These are phyloP conservation scores for Apotomis betuletana DNA, from an alignment of 2,888 invertebrate species.

Conservation along the genomic window DNA sequence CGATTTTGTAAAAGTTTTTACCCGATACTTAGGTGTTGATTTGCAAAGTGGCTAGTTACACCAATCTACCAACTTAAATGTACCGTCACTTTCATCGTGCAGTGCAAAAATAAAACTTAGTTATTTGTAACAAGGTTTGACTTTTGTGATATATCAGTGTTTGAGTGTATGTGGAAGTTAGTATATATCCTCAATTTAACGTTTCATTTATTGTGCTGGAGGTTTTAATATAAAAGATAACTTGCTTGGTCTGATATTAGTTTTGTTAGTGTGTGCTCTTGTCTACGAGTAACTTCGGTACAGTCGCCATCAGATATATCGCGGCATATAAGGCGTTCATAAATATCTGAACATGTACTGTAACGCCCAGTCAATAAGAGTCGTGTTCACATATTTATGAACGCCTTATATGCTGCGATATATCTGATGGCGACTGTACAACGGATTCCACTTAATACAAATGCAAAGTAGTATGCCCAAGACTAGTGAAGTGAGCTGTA, in stretches of 20 bases:
- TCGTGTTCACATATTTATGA: no score
- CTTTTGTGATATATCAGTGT: background rate
- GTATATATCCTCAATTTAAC: constrained; percentile 22
- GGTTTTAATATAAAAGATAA: constrained; percentile 35
- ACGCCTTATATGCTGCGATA: no score
- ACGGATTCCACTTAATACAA: no score
- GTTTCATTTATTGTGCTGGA: constrained; percentile 19
- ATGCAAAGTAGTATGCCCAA: no score
- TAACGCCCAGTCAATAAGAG: no score
- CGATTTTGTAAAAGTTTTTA: background rate
- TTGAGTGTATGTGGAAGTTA: background rate
- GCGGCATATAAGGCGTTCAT: no score
- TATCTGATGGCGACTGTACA: no score
- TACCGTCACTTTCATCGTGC: background rate
- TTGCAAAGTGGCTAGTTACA: constrained; percentile 40
- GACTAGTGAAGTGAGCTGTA: no score
- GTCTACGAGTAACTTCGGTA: no score
- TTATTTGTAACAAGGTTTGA: background rate
- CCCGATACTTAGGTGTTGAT: constrained; percentile 35
- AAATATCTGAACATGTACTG: no score
- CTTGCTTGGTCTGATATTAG: constrained; percentile 33
- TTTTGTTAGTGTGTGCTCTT: constrained; percentile 21
- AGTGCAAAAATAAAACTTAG: background rate
- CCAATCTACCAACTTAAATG: constrained; percentile 10
- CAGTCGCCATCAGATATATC: no score